Conservation (phyloP, 2,888 invertebrate genomes). For the Scaptomyza tumidula region DNA sequence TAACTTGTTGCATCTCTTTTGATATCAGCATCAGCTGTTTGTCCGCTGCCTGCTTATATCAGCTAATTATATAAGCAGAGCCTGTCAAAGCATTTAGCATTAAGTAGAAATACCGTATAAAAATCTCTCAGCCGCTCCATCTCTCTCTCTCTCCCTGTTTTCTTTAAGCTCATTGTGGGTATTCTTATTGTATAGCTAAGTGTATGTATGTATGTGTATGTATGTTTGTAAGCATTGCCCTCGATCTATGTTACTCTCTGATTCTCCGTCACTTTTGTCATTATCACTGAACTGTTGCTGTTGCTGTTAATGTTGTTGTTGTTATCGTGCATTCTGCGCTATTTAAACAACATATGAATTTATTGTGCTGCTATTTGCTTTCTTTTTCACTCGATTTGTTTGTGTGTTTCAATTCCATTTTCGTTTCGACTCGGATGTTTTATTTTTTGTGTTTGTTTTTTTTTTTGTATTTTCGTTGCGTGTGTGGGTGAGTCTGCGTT, state of each 20-base stretch:
- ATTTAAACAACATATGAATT: conserved; percentile 30
- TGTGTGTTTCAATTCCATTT: conserved; percentile 71
- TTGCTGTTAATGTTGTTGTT: conserved; percentile 32
- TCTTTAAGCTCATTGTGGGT: not conserved
- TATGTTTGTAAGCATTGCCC: conserved; percentile 39
- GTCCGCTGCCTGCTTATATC: conserved; percentile 34
- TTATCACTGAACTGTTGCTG: conserved; percentile 37
- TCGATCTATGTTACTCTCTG: conserved; percentile 28
- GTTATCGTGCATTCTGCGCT: conserved; percentile 37
- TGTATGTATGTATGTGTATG: not conserved
- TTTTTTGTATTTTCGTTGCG: conserved; percentile 5
- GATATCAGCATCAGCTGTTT: conserved; percentile 16
- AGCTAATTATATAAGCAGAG: conserved; percentile 40
- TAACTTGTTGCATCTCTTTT: not conserved
- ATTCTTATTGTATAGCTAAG: not conserved
- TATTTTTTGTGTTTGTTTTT: conserved; percentile 5
- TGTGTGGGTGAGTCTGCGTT: conserved; percentile 57
- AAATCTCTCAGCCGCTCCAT: not conserved
- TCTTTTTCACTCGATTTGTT: conserved; percentile 40
- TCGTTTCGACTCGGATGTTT: conserved; percentile 29
- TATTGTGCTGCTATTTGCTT: conserved; percentile 42
- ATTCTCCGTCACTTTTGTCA: conserved; percentile 35
- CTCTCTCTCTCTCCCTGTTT: not conserved
- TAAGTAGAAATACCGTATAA: conserved; percentile 1
- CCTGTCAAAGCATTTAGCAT: conserved; percentile 13